A percentile compares a stretch with the other conserved stretches of the same genome.
Evolutionary conservation across 2,888 invertebrate species (phyloP).

Genomic region (Elysia crispata): DNA sequence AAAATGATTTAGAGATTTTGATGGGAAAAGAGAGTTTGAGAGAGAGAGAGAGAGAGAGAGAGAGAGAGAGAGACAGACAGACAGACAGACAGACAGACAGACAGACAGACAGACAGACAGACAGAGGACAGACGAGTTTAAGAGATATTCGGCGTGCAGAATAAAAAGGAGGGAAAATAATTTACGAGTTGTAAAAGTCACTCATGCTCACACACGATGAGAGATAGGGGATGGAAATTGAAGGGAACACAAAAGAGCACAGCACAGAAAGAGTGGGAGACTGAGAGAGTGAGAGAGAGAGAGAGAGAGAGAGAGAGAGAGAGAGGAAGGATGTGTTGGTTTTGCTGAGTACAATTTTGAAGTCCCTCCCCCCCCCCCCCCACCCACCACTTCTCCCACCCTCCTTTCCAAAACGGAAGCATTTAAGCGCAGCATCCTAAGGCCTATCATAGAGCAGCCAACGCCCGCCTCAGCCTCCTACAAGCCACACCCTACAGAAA

Average conservation of each 20-base stretch:
- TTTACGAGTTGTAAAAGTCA: too few species aligned
- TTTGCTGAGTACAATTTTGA: not conserved
- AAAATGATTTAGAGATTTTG: too few species aligned
- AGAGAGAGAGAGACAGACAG: too few species aligned
- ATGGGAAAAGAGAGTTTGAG: too few species aligned
- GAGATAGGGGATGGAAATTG: not conserved
- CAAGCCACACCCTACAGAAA: not conserved
- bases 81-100: not conserved
- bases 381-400: not conserved
- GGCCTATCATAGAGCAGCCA: not conserved
- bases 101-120: not conserved
- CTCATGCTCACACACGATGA: too few species aligned
- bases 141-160: too few species aligned
- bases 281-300: not conserved
- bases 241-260: not conserved
- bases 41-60: too few species aligned
- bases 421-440: not conserved
- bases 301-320: conserved; percentile 9
- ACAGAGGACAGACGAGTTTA: too few species aligned
- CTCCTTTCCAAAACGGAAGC: too few species aligned
- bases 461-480: not conserved
- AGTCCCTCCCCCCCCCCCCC: not conserved
- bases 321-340: not conserved
- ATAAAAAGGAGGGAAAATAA: too few species aligned
- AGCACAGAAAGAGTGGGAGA: not conserved